phyloP scores from a whole-genome alignment of 2,888 invertebrate species.

The Pandemis corylana region DNA sequence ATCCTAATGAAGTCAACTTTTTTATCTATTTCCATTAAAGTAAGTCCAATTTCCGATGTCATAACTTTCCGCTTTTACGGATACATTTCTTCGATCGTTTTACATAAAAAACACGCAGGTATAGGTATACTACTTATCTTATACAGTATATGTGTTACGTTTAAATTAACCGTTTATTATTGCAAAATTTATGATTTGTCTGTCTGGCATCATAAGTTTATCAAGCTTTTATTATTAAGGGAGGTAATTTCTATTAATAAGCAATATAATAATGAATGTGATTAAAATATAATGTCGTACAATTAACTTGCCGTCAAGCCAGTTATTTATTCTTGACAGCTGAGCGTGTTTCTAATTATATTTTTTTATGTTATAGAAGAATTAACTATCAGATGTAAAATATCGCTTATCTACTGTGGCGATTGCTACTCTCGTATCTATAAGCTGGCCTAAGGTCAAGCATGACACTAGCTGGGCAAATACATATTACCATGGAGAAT shows the following conservation, averaged over 20 bases:
- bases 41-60: conserved; percentile 4
- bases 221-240: too few species aligned
- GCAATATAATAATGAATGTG: background rate
- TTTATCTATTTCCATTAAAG: conserved; percentile 5
- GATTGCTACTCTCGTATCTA: too few species aligned
- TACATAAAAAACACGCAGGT: background rate
- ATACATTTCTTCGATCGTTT: background rate
- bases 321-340: background rate
- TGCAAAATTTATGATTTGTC: too few species aligned
- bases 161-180: too few species aligned
- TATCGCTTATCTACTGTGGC: too few species aligned
- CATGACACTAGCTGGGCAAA: too few species aligned
- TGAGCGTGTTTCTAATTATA: background rate
- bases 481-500: too few species aligned
- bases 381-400: too few species aligned
- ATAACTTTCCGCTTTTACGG: background rate
- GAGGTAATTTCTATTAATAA: too few species aligned
- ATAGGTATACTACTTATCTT: background rate
- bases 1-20: background rate
- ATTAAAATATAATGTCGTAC: background rate
- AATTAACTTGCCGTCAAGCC: background rate
- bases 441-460: too few species aligned
- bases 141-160: too few species aligned
- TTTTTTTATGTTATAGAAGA: background rate
- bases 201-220: too few species aligned